A percentile compares a stretch with the other conserved stretches of the same genome.
phyloP scores from a whole-genome alignment of 2,888 invertebrate species.

The Drosophila anomelani region DNA sequence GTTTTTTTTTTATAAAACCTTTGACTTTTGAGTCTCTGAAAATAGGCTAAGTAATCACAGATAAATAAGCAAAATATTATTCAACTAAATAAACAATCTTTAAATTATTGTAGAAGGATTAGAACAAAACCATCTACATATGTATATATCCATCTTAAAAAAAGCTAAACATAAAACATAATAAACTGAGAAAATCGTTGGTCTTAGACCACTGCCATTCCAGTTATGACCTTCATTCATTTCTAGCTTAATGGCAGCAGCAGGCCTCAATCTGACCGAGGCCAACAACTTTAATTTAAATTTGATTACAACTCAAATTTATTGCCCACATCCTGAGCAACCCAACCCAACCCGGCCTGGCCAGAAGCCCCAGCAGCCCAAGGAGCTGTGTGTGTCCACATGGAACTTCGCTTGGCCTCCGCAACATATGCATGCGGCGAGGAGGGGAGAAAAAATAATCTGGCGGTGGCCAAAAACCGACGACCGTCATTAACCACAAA shows the following conservation, averaged over 20 bases:
- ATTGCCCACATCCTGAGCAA: conserved; percentile 67
- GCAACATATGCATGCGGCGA: conserved; percentile 30
- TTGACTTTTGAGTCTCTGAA: no score
- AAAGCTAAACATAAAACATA: not conserved
- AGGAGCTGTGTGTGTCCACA: conserved; percentile 20
- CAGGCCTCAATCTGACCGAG: conserved; percentile 22
- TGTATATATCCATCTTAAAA: not conserved
- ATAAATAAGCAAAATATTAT: no score
- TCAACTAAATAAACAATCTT: no score
- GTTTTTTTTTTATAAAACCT: not conserved
- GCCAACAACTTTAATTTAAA: conserved; percentile 72
- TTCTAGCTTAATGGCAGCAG: conserved; percentile 13
- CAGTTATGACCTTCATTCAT: not conserved
- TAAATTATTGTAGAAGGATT: no score
- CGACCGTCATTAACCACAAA: conserved; percentile 80
- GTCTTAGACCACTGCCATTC: not conserved
- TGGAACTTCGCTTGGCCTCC: conserved; percentile 22
- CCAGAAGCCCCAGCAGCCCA: not conserved
- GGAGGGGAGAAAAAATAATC: conserved; percentile 31
- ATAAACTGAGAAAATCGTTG: not conserved
- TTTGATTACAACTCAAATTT: conserved; percentile 76
- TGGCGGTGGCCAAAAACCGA: conserved; percentile 36
- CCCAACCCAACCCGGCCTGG: not conserved
- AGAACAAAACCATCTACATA: no score
- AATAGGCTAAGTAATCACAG: no score